Percentiles rank a stretch among this genome's conserved stretches.
phyloP scores from a whole-genome alignment of 2,797 vertebrate genomes.

The Pagetopsis macropterus region DNA sequence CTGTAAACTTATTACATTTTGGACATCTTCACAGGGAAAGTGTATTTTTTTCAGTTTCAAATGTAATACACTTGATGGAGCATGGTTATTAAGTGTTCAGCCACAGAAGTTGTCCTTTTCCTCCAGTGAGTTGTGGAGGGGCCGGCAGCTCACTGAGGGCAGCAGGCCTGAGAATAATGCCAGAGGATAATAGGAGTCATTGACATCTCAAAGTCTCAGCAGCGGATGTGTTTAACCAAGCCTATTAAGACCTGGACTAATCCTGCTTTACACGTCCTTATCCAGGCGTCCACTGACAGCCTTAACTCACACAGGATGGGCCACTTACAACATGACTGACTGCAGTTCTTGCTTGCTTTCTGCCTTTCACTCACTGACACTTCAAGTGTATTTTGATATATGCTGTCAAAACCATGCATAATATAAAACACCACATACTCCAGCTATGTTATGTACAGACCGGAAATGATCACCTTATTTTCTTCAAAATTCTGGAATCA shows the following conservation, averaged over 20 bases:
- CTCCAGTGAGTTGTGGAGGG: slow-evolving; percentile 44
- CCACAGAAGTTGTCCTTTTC: slow-evolving; percentile 19
- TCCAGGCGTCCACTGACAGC: slow-evolving; percentile 67
- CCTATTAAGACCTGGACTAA: slow-evolving; percentile 80
- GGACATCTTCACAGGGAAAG: not conserved
- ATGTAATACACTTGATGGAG: slow-evolving; percentile 13
- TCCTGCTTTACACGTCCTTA: slow-evolving; percentile 78
- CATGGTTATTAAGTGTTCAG: slow-evolving; percentile 19
- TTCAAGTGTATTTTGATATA: slow-evolving; percentile 14
- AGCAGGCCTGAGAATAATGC: slow-evolving; percentile 54
- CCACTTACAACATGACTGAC: slow-evolving; percentile 54
- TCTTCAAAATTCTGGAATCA: slow-evolving; percentile 11
- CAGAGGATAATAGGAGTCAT: slow-evolving; percentile 76
- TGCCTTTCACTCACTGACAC: slow-evolving; percentile 28
- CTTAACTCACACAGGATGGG: slow-evolving; percentile 63
- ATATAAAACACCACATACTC: not conserved
- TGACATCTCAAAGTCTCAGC: slow-evolving; percentile 78
- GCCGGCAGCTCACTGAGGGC: slow-evolving; percentile 31
- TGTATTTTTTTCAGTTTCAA: not conserved
- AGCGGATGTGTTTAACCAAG: slow-evolving; percentile 81
- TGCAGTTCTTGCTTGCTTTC: slow-evolving; percentile 29
- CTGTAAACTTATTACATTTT: not conserved
- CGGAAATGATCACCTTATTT: not conserved
- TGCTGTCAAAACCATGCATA: slow-evolving; percentile 7
- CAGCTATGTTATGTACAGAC: not conserved